Evolutionary conservation across 2,888 invertebrate species (phyloP).

Genomic region (Tanytarsus gracilentus): DNA sequence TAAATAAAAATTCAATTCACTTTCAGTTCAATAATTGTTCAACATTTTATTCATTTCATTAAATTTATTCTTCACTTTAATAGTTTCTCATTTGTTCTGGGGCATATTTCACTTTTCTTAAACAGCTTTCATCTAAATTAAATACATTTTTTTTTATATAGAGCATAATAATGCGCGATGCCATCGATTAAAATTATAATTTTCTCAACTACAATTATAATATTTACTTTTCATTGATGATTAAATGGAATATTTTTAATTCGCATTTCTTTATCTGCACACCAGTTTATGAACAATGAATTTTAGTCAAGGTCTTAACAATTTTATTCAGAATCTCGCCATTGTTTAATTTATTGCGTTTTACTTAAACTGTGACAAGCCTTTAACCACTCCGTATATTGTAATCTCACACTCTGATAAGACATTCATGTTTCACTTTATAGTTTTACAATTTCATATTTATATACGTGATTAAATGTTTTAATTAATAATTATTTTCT

Average conservation of each 20-base stretch:
- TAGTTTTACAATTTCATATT: too few species aligned
- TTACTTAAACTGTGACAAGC: too few species aligned
- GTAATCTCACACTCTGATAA: too few species aligned
- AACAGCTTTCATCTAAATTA: not conserved
- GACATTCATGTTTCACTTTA: too few species aligned
- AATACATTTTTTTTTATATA: not conserved
- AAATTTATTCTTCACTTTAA: not conserved
- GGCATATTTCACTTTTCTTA: not conserved
- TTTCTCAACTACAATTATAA: not conserved
- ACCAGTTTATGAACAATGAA: not conserved
- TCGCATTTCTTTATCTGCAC: not conserved
- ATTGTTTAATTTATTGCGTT: too few species aligned
- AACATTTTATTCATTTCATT: not conserved
- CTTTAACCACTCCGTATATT: too few species aligned
- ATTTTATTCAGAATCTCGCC: too few species aligned
- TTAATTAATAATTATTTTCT: too few species aligned
- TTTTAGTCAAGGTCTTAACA: too few species aligned
- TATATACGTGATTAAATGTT: too few species aligned
- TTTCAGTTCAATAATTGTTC: not conserved
- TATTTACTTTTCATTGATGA: not conserved
- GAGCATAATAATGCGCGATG: not conserved
- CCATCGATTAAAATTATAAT: not conserved
- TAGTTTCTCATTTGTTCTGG: conserved; percentile 2
- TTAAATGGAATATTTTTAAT: not conserved
- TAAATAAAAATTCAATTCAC: not conserved